Conservation (phyloP, 2,888 invertebrate species). For the Acanthosepion lycidas region DNA sequence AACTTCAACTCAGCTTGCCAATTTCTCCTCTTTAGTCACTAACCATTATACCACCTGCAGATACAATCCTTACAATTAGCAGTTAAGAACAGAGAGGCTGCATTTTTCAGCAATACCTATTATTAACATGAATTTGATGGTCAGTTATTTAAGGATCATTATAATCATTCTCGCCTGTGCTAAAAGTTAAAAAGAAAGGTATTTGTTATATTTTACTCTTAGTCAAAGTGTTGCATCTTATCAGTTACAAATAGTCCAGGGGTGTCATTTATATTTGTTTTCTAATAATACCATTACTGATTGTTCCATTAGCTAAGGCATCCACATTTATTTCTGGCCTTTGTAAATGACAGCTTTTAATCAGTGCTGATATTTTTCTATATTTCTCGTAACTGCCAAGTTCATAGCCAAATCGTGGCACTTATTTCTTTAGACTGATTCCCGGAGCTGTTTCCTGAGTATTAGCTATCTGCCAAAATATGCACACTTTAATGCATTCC, state of each 20-base stretch:
- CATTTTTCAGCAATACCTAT: no score
- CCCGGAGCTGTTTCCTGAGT: neutral
- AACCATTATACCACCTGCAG: no score
- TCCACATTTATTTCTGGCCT: neutral
- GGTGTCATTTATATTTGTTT: neutral
- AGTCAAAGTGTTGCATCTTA: neutral
- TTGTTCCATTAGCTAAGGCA: neutral
- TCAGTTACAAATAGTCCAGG: neutral
- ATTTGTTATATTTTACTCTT: neutral
- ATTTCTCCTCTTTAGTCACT: no score
- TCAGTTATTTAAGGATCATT: no score
- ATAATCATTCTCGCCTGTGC: no score
- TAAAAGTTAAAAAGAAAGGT: neutral
- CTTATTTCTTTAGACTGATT: neutral
- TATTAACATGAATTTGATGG: no score
- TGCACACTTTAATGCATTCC: neutral
- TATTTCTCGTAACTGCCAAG: neutral
- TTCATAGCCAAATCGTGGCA: neutral
- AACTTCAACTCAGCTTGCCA: no score
- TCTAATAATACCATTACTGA: neutral
- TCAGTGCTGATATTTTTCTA: neutral
- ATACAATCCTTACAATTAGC: no score
- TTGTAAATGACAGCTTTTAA: neutral
- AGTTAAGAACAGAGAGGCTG: no score
- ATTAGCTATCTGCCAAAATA: neutral